Evolutionary conservation across 1,140 invertebrate genomes (phyloP).

Genomic region (Oppia nitens): DNA sequence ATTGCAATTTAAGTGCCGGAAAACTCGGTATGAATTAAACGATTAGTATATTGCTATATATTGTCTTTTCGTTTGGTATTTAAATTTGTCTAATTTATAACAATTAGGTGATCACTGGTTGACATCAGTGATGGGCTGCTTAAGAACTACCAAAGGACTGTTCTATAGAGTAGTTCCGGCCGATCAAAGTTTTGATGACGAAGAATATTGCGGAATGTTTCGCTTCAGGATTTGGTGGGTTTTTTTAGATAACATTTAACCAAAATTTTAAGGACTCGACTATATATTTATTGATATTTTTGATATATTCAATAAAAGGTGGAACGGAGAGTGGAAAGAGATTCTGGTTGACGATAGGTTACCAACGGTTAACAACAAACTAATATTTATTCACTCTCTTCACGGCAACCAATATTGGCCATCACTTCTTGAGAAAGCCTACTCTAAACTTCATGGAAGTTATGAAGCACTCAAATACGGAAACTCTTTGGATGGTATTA

Average conservation of each 20-base stretch:
- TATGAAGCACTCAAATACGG: constrained; percentile 94
- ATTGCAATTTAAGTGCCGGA: constrained; percentile 64
- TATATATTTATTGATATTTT: no score
- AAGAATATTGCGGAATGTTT: constrained; percentile 52
- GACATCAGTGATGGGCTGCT: constrained; percentile 63
- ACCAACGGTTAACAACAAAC: constrained; percentile 72
- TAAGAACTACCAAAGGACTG: constrained; percentile 58
- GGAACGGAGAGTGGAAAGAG: constrained; percentile 81
- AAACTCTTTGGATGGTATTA: constrained; percentile 41
- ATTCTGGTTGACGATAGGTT: constrained; percentile 88
- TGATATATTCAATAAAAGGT: background rate
- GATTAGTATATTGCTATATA: constrained; percentile 10
- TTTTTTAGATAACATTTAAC: no score
- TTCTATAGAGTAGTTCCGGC: constrained; percentile 88
- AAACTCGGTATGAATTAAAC: constrained; percentile 55
- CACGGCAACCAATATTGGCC: constrained; percentile 85
- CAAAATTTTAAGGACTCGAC: no score
- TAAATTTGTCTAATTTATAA: constrained; percentile 17
- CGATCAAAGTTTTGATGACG: constrained; percentile 57
- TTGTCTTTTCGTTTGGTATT: background rate
- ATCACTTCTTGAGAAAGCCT: constrained; percentile 88
- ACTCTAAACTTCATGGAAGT: constrained; percentile 90
- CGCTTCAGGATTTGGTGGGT: constrained; percentile 81
- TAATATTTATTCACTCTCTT: constrained; percentile 80
- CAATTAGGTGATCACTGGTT: constrained; percentile 68